Evolutionary conservation across 2,113 vertebrate genomes (phyloP), one percentile per base, ranked within the genome.

Genomic region (Thymallus thymallus): DNA sequence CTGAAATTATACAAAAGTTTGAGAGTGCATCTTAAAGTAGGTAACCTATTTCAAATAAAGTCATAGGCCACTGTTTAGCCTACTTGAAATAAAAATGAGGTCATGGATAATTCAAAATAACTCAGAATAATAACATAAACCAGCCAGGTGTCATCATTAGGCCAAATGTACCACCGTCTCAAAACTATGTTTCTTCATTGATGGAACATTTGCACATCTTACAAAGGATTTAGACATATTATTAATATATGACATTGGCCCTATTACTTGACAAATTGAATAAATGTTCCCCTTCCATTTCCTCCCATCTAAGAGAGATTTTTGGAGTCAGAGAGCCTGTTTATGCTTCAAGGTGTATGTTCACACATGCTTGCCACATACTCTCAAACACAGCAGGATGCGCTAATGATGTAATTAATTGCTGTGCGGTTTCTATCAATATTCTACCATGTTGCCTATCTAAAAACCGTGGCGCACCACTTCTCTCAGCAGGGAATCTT

Each of bases 391-490:
- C n/a, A 66, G 14, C 26, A 65, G 30, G 5, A 55, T 67, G 46
- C 30, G 78, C 81, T 90, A 83, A 88, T 89, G 83, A 88, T 83
- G 77, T 84, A 89, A 89, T 85, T 85, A 88, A 90, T 87, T 84
- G 77, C 70, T 48, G 69, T 81, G 69, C 71, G 26, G 6, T 67
- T 72, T 67, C 65, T 51, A 24, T 76, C 76, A 51, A 82, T 83
- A 68, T 73, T 81, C 60, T 78, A 80, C 75, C 83, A 67, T 80
- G 72, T 22, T 23, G 20, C 20, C n/a, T 82, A 82, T 89, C 68
- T 73, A 66, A 66, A 75, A 74, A 76, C 74, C 82, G 82, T 82
- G 76, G 84, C 68, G 60, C 78, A 77, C 82, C 81, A 63, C 78
- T 72, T 76, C 72, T 72, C 85, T 82, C 83, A 88, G 82, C 89